These are phyloP conservation scores for Euwallacea fornicatus DNA, from an alignment of 1,140 invertebrate species.

Conservation along the genomic window DNA sequence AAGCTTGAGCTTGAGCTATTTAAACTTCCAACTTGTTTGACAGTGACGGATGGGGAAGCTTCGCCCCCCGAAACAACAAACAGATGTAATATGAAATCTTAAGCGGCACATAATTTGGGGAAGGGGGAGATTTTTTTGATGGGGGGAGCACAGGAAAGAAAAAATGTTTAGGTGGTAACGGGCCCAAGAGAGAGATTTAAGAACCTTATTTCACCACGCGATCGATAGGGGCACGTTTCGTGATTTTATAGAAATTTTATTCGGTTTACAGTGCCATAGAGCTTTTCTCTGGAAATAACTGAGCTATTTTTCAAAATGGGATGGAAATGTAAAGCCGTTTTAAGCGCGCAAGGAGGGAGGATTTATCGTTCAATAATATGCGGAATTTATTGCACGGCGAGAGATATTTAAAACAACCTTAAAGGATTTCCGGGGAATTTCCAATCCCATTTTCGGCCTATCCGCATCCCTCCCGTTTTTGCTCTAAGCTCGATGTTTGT, in stretches of 20 bases:
- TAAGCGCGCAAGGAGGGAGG: neutral
- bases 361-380: slow-evolving; percentile 19
- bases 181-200: slow-evolving; percentile 17
- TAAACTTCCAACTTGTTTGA: slow-evolving; percentile 29
- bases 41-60: slow-evolving; percentile 28
- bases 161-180: slow-evolving; percentile 9
- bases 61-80: slow-evolving; percentile 24
- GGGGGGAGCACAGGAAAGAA: slow-evolving; percentile 1
- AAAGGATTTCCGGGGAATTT: no score
- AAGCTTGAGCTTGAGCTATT: slow-evolving; percentile 26
- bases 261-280: slow-evolving; percentile 32
- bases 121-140: neutral
- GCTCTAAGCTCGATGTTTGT: slow-evolving; percentile 18
- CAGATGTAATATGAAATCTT: slow-evolving; percentile 39
- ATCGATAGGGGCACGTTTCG: slow-evolving; percentile 31
- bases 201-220: slow-evolving; percentile 31
- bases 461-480: slow-evolving; percentile 16
- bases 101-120: slow-evolving; percentile 15
- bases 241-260: slow-evolving; percentile 38
- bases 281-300: slow-evolving; percentile 32
- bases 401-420: neutral
- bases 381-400: neutral
- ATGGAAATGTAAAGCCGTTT: slow-evolving; percentile 27
- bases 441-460: neutral
- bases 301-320: slow-evolving; percentile 33